Evolutionary conservation across 1,140 invertebrate genomes (phyloP).

Genomic region (Pseudomyrmex cubaensis): DNA sequence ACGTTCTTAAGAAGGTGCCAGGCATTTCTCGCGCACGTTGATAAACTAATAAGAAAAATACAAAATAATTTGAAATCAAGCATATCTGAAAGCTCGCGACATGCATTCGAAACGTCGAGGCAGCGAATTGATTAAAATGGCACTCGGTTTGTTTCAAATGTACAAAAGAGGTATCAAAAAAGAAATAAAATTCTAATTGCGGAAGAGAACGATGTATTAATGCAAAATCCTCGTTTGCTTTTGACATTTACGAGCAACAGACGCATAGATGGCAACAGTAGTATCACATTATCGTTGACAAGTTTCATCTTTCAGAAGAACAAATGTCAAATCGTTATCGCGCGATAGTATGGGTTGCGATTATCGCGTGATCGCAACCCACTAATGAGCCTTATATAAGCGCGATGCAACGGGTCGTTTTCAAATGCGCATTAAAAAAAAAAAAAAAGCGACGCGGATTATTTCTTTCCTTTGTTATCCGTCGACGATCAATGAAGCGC

Average conservation of each 20-base stretch:
- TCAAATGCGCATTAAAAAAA: slow-evolving; percentile 8
- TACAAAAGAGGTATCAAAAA: background rate
- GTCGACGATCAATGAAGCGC: slow-evolving; percentile 2
- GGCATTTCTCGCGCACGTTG: background rate
- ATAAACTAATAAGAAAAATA: background rate
- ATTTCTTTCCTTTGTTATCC: slow-evolving; percentile 43
- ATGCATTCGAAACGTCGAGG: background rate
- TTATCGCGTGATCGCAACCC: slow-evolving; percentile 28
- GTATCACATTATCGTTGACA: too few species aligned
- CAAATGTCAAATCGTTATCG: too few species aligned
- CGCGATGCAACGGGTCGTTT: slow-evolving; percentile 51
- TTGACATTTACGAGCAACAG: background rate
- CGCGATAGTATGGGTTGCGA: background rate
- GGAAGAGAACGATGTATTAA: too few species aligned
- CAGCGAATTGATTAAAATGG: background rate
- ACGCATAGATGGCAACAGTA: too few species aligned
- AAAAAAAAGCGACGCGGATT: slow-evolving; percentile 22
- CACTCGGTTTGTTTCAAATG: slow-evolving; percentile 7
- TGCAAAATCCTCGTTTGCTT: background rate
- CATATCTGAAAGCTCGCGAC: background rate
- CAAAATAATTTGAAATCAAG: background rate
- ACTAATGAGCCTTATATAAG: slow-evolving; percentile 64
- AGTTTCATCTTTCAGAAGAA: too few species aligned
- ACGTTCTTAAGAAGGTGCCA: background rate
- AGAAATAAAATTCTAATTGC: background rate